Percentiles rank a stretch among this genome's conserved stretches.
phyloP scores from a whole-genome alignment of 2,797 vertebrate genomes.

The Takifugu ocellatus region DNA sequence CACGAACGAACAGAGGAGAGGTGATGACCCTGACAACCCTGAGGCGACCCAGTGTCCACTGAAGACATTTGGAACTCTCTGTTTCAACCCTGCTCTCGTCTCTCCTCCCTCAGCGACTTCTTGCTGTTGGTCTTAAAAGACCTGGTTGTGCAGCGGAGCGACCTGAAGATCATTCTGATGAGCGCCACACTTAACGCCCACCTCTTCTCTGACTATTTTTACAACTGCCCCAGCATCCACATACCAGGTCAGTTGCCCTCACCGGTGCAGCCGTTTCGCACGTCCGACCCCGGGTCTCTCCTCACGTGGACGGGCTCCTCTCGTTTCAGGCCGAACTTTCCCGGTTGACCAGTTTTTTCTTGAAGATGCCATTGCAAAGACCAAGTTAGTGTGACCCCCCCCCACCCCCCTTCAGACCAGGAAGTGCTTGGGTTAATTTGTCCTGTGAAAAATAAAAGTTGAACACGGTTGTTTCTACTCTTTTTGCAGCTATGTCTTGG shows the following conservation, averaged over 20 bases:
- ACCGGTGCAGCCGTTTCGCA: background rate
- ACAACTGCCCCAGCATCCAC: slow-evolving; percentile 83
- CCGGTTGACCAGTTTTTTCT: slow-evolving; percentile 96
- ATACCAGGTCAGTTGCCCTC: slow-evolving; percentile 83
- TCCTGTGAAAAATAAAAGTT: background rate
- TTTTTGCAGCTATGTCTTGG: slow-evolving; percentile 84
- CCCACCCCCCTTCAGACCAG: background rate
- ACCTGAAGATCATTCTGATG: slow-evolving; percentile 93
- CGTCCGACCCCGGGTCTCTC: background rate
- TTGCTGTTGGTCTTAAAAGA: slow-evolving; percentile 93
- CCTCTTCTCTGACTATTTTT: slow-evolving; percentile 93
- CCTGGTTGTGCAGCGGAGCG: slow-evolving; percentile 83
- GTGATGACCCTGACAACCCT: slow-evolving; percentile 59
- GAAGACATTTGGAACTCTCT: background rate
- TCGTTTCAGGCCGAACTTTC: slow-evolving; percentile 84
- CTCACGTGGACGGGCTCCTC: background rate
- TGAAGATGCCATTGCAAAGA: slow-evolving; percentile 88
- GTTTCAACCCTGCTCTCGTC: background rate
- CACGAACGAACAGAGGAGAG: slow-evolving; percentile 97
- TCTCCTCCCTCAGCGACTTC: slow-evolving; percentile 84
- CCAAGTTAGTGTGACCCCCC: slow-evolving; percentile 72
- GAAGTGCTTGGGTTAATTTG: no score
- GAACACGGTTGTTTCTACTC: background rate
- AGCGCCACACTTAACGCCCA: slow-evolving; percentile 94
- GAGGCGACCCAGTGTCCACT: no score